Evolutionary conservation across 2,888 invertebrate species (phyloP).

Genomic region (Notodonta ziczac): DNA sequence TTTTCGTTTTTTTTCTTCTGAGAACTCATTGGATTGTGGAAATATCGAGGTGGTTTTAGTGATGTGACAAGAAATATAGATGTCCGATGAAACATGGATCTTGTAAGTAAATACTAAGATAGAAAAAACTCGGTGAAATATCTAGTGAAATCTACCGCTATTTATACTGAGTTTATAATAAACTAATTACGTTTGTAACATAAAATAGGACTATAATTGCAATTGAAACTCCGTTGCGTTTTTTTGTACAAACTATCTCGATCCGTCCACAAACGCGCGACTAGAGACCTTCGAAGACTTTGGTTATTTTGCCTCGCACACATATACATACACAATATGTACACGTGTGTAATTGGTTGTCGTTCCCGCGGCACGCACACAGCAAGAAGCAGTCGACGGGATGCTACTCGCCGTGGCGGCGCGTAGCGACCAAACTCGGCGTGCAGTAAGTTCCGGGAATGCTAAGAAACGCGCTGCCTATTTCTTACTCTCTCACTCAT

Average conservation of each 20-base stretch:
- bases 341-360: constrained; percentile 67
- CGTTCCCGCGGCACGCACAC: constrained; percentile 56
- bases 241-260: constrained; percentile 40
- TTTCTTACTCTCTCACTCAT: constrained; percentile 68
- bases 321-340: too few species aligned
- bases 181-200: too few species aligned
- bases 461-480: constrained; percentile 60
- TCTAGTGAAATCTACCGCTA: too few species aligned
- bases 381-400: constrained; percentile 88
- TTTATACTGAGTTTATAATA: too few species aligned
- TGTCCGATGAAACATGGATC: too few species aligned
- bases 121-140: too few species aligned
- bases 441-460: constrained; percentile 93
- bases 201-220: not conserved
- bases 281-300: constrained; percentile 25
- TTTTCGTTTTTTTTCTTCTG: constrained; percentile 53
- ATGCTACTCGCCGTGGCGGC: constrained; percentile 96
- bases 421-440: constrained; percentile 97
- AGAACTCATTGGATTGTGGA: constrained; percentile 38
- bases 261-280: constrained; percentile 44
- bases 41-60: constrained; percentile 37
- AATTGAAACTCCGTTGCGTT: too few species aligned
- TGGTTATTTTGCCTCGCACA: constrained; percentile 45
- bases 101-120: too few species aligned
- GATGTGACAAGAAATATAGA: not conserved